These are phyloP conservation scores for Oreochromis tanganicae DNA, from an alignment of 2,113 vertebrate genomes.

Conservation along the genomic window DNA sequence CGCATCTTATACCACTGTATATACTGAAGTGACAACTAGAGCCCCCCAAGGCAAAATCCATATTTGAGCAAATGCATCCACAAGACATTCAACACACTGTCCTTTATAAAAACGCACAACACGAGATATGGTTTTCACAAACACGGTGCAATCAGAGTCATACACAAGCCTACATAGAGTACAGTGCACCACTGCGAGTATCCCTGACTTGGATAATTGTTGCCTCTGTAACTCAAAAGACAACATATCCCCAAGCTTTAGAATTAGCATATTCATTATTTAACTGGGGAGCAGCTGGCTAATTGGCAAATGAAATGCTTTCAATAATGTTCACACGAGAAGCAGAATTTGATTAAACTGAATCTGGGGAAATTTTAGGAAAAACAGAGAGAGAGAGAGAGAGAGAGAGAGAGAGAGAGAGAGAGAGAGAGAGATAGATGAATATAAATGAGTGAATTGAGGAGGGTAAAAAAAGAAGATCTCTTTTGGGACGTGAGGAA, in stretches of 20 bases:
- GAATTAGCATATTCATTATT: conserved; percentile 71
- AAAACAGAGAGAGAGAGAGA: not conserved
- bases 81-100: not conserved
- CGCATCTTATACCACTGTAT: not conserved
- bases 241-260: conserved; percentile 62
- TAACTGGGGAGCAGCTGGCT: conserved; percentile 64
- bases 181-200: not conserved
- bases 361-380: conserved; percentile 54
- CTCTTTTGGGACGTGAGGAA: conserved; percentile 3
- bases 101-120: not conserved
- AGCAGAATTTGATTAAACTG: conserved; percentile 62
- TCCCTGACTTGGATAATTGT: conserved; percentile 54
- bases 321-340: conserved; percentile 60
- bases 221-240: conserved; percentile 46
- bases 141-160: not conserved
- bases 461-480: not conserved
- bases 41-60: not conserved
- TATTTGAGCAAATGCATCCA: not conserved
- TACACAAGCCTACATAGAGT: not conserved
- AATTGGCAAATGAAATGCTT: conserved; percentile 69
- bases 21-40: not conserved
- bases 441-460: conserved; percentile 19
- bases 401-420: not conserved
- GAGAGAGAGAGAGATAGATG: too few relatives aligned
- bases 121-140: not conserved